A percentile compares a stretch with the other conserved stretches of the same genome.
phyloP scores from a whole-genome alignment of 1,140 invertebrate genomes.

The Vanessa tameamea region DNA sequence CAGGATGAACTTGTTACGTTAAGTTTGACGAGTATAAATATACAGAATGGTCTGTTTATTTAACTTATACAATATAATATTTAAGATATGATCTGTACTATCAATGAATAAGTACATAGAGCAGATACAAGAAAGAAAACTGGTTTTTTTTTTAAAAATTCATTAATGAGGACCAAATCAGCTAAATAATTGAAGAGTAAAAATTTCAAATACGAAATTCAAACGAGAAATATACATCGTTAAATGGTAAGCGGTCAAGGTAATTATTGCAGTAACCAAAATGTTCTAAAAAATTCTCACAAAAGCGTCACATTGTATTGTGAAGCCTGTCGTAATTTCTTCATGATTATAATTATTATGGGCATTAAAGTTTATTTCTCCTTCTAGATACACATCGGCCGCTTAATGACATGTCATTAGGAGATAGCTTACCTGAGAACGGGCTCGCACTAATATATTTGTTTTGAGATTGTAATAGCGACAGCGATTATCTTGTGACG shows the following conservation, averaged over 20 bases:
- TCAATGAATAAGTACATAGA: no score
- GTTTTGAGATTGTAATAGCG: slow-evolving; percentile 21
- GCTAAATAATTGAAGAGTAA: background rate
- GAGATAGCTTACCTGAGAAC: slow-evolving; percentile 17
- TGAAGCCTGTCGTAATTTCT: slow-evolving; percentile 24
- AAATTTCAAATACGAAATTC: background rate
- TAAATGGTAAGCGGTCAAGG: slow-evolving; percentile 31
- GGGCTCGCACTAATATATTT: slow-evolving; percentile 16
- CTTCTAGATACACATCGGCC: slow-evolving; percentile 33
- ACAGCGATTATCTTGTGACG: slow-evolving; percentile 29
- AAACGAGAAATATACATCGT: slow-evolving; percentile 1
- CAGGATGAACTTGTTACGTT: no score
- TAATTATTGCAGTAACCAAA: slow-evolving; percentile 26
- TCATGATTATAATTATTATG: slow-evolving; percentile 29
- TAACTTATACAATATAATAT: no score
- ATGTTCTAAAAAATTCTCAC: slow-evolving; percentile 32
- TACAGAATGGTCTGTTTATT: no score
- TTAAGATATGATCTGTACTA: no score
- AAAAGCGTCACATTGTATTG: slow-evolving; percentile 34
- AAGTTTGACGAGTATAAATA: no score
- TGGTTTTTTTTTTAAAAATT: no score
- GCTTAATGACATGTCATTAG: slow-evolving; percentile 25
- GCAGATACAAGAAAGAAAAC: no score
- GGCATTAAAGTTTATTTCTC: slow-evolving; percentile 29
- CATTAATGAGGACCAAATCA: no score